Evolutionary conservation across 2,797 vertebrate genomes (phyloP), one percentile per base, ranked within the genome.

Genomic region (Morus bassanus): DNA sequence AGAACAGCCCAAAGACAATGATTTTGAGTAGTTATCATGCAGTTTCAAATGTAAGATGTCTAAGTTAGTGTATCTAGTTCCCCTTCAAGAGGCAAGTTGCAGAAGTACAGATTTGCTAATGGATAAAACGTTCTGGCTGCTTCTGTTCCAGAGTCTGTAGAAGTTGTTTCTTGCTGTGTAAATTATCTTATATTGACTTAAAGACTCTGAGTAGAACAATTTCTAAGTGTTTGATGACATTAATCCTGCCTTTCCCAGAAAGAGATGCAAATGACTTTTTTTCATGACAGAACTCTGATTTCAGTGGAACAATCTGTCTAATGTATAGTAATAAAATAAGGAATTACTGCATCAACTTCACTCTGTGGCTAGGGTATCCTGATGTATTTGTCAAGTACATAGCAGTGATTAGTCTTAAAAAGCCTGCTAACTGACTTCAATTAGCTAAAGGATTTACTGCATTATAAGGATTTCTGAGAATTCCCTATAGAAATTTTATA

Each of bases 241-340:
- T 92, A 92, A 83, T 95, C 57, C 48, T 84, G 39, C 64, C 37
- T 93, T 85, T 74, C 60, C 68, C 31, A 68, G 56, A 74, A 70
- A 75, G 14, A 43, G 64, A 92, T 83, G 68, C 23, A 67, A 94
- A 74, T 70, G 0, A 22, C 63, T 75, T 35, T 65, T 33, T 13
- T 39, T 9, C 6, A 12, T 67, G 60, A 56, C 53, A 79, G 60
- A 76, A 65, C 68, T 64, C 78, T 63, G 69, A 70, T 89, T 93
- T 85, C 59, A 88, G 3, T 53, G 19, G 33, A 80, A 80, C 33
- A 60, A n/a, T 75, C 88, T 80, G 39, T 67, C 51, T 72, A 72
- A 78, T 68, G 25, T 64, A 64, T 86, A 95, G 64, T 54, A 74
- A 85, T 83, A 79, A 93, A 92, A 88, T 77, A 88, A 86, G 80